Evolutionary conservation across 64 coral and sea anemone genomes (phyloP).

Genomic region (Pocillopora verrucosa): DNA sequence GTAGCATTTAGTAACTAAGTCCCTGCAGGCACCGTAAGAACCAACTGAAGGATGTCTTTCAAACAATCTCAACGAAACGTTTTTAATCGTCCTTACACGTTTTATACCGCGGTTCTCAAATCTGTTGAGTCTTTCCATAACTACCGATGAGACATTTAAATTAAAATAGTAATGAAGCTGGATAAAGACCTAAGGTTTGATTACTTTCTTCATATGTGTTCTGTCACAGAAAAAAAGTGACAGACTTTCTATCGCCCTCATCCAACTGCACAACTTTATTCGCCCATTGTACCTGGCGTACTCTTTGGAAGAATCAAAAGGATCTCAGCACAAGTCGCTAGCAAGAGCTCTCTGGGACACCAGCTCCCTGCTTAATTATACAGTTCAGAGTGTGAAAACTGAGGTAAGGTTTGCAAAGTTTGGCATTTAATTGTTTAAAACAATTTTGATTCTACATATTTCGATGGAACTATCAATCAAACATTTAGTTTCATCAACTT

Average conservation of each 20-base stretch:
- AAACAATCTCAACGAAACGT: too few species aligned
- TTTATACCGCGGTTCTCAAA: too few species aligned
- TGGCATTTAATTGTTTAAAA: neutral
- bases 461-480: neutral
- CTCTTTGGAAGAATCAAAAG: neutral
- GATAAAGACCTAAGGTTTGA: neutral
- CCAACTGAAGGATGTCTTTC: too few species aligned
- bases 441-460: neutral
- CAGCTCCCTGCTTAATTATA: neutral
- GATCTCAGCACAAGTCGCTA: neutral
- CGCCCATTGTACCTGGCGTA: conserved; percentile 22
- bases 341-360: neutral
- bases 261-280: neutral
- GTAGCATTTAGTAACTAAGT: too few species aligned
- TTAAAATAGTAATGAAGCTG: neutral
- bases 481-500: neutral
- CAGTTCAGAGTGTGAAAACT: neutral
- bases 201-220: neutral
- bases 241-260: neutral
- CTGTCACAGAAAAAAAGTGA: neutral
- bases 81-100: too few species aligned
- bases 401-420: neutral
- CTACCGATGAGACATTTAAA: neutral
- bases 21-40: too few species aligned
- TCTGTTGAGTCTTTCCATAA: too few species aligned